Conservation (phyloP, 2,113 vertebrate genomes). For the Psilopogon haemacephalus region DNA sequence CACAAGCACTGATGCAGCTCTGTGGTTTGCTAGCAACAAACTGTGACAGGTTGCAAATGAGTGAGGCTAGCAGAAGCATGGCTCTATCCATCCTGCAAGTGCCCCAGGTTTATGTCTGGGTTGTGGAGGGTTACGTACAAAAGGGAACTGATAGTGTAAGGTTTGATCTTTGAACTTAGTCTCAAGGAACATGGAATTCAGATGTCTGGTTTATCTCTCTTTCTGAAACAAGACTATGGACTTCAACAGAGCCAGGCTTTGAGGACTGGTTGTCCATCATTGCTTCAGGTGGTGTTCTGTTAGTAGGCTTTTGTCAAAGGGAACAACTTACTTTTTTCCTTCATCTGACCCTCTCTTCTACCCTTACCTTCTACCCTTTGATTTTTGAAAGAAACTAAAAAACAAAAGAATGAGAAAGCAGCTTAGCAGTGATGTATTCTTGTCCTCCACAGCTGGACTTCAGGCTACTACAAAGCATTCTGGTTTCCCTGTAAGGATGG, state of each 20-base stretch:
- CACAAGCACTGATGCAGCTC: neutral
- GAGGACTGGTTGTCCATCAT: neutral
- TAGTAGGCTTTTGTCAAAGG: neutral
- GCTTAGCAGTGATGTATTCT: neutral
- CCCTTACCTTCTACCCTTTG: neutral
- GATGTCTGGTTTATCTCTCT: neutral
- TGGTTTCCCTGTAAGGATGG: slow-evolving; percentile 94
- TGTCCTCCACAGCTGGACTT: slow-evolving; percentile 78
- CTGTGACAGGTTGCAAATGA: neutral
- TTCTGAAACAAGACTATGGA: neutral
- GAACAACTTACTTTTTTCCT: neutral
- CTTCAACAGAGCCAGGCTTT: neutral
- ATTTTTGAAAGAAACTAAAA: neutral
- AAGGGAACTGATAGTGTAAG: neutral
- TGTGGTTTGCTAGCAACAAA: neutral
- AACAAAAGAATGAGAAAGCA: neutral
- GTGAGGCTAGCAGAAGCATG: neutral
- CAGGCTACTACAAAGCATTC: slow-evolving; percentile 91
- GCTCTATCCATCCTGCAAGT: neutral
- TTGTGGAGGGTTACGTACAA: neutral
- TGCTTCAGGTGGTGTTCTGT: neutral
- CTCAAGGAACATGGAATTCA: neutral
- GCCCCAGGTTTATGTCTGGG: neutral
- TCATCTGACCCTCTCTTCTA: neutral
- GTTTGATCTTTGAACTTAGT: neutral